A percentile compares a stretch with the other conserved stretches of the same genome.
These are phyloP conservation scores for Tapera naevia DNA, from an alignment of 2,797 vertebrate genomes.

Conservation along the genomic window DNA sequence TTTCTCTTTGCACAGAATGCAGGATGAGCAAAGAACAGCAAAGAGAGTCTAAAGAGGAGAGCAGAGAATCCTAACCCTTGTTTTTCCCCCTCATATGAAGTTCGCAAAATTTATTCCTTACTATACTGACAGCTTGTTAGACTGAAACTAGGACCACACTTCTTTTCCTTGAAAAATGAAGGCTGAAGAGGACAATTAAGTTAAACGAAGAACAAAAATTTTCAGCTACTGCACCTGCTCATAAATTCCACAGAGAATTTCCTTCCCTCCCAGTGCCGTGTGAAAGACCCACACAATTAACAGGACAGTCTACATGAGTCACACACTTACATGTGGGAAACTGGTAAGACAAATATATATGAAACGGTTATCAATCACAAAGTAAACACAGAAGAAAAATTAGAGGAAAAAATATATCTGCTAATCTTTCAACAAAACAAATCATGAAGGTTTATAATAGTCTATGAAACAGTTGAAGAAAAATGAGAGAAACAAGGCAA, in stretches of 20 bases:
- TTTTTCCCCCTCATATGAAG: neutral
- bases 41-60: neutral
- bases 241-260: neutral
- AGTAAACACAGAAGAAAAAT: slow-evolving; percentile 46
- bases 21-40: neutral
- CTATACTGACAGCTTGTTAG: neutral
- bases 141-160: neutral
- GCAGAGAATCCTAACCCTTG: neutral
- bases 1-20: neutral
- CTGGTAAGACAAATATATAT: neutral
- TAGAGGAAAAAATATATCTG: neutral
- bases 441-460: neutral
- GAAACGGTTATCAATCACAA: neutral
- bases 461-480: neutral
- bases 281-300: neutral
- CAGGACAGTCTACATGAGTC: neutral
- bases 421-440: slow-evolving; percentile 15
- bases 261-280: neutral
- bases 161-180: neutral
- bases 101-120: neutral
- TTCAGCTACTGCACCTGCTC: neutral
- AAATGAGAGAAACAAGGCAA: neutral
- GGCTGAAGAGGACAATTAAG: neutral
- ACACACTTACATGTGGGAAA: neutral
- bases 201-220: neutral